Percentiles rank a stretch among this genome's conserved stretches.
These are phyloP conservation scores for Leptopterna dolabrata DNA, from an alignment of 2,888 invertebrate species.

Conservation along the genomic window DNA sequence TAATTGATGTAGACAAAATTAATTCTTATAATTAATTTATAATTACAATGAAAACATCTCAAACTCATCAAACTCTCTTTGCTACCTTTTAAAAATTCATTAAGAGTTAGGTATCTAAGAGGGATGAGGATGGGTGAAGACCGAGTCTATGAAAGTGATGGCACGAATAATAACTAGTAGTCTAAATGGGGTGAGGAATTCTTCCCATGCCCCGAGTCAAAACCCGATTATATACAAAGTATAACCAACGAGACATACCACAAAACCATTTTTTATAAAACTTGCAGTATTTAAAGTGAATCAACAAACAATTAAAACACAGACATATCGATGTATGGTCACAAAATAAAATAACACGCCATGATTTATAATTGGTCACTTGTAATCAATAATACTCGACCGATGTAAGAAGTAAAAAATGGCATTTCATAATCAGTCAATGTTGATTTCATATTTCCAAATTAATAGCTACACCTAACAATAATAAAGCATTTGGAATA, in stretches of 20 bases:
- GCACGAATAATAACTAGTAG: not conserved
- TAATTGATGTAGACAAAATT: not conserved
- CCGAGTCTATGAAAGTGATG: not conserved
- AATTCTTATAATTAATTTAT: not conserved
- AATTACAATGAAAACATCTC: not conserved
- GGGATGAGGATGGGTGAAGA: not conserved
- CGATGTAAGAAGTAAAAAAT: not conserved
- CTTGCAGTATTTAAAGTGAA: not conserved
- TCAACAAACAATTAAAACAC: not conserved
- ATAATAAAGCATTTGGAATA: not conserved
- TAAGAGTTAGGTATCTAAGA: not conserved
- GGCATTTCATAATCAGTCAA: not conserved
- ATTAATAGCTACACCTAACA: not conserved
- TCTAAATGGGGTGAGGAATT: not conserved
- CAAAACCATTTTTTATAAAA: not conserved
- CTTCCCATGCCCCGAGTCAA: not conserved
- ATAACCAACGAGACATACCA: not conserved
- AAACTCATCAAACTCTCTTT: not conserved
- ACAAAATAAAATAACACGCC: not conserved
- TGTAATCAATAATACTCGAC: not conserved
- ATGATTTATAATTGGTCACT: not conserved
- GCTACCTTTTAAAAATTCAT: not conserved
- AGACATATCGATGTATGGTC: not conserved
- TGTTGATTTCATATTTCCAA: not conserved
- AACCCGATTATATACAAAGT: not conserved